These are phyloP conservation scores for Rambutsinella grinnellia DNA, from an alignment of 2,888 invertebrate species.

Conservation along the genomic window DNA sequence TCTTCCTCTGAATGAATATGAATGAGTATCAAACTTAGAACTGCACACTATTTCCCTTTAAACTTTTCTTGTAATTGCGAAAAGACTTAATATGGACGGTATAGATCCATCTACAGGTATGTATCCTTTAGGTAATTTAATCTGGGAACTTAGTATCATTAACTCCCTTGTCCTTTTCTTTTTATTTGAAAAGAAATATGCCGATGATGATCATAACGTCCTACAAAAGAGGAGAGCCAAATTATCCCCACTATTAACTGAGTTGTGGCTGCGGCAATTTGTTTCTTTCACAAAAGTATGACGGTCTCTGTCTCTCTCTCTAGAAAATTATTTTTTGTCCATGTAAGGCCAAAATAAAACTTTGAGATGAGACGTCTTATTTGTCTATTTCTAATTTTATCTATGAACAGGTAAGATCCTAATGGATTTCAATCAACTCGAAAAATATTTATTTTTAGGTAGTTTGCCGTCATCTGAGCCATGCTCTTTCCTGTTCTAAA, in stretches of 20 bases:
- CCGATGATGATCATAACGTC: not conserved
- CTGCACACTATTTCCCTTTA: not conserved
- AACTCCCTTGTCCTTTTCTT: constrained; percentile 9
- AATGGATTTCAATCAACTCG: not conserved
- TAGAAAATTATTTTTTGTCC: not conserved
- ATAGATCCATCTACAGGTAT: not conserved
- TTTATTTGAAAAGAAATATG: not conserved
- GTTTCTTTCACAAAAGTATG: constrained; percentile 10
- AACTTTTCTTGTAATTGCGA: not conserved
- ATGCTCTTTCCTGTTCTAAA: not conserved
- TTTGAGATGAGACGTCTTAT: no score
- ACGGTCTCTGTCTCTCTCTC: not conserved
- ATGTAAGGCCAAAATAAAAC: not conserved
- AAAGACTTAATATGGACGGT: not conserved
- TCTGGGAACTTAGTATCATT: constrained; percentile 1
- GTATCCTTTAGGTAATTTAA: not conserved
- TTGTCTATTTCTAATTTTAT: no score
- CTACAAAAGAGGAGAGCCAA: constrained; percentile 7
- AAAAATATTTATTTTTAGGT: not conserved
- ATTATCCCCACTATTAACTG: not conserved
- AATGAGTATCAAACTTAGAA: not conserved
- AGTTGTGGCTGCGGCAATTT: not conserved
- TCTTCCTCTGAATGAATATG: no score
- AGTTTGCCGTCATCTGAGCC: not conserved
- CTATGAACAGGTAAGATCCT: not conserved